Conservation (phyloP, 2,888 invertebrate species). For the Drosophila mayaguana region DNA sequence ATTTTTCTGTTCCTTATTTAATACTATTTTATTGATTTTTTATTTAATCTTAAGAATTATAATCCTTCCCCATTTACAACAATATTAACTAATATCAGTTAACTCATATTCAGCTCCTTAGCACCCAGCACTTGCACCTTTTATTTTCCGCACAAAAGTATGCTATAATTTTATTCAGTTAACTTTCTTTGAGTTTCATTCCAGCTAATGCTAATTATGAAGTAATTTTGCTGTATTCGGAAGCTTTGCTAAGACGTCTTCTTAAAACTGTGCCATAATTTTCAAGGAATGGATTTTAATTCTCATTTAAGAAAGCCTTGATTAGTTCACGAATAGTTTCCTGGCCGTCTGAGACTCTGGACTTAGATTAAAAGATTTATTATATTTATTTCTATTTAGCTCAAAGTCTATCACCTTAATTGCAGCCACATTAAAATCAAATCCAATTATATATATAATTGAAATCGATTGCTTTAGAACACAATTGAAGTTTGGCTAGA, state of each 20-base stretch:
- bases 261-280: too few species aligned
- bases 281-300: too few species aligned
- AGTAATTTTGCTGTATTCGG: too few species aligned
- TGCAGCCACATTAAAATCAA: not conserved
- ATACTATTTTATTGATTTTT: not conserved
- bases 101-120: not conserved
- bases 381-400: too few species aligned
- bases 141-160: slow-evolving; percentile 6
- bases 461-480: not conserved
- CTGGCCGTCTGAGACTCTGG: too few species aligned
- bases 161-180: not conserved
- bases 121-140: accelerated
- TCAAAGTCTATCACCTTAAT: too few species aligned
- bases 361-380: too few species aligned
- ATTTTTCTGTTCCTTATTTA: too few species aligned
- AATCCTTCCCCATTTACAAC: not conserved
- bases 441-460: slow-evolving; percentile 22
- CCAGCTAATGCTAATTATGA: not conserved
- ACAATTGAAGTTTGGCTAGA: slow-evolving; percentile 20
- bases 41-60: not conserved
- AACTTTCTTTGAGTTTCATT: not conserved
- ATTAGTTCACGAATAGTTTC: not conserved
- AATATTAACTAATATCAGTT: too few species aligned
- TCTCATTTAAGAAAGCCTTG: too few species aligned
- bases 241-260: too few species aligned